Conservation (phyloP, 2,888 invertebrate genomes). For the Oscheius myriophilus region DNA sequence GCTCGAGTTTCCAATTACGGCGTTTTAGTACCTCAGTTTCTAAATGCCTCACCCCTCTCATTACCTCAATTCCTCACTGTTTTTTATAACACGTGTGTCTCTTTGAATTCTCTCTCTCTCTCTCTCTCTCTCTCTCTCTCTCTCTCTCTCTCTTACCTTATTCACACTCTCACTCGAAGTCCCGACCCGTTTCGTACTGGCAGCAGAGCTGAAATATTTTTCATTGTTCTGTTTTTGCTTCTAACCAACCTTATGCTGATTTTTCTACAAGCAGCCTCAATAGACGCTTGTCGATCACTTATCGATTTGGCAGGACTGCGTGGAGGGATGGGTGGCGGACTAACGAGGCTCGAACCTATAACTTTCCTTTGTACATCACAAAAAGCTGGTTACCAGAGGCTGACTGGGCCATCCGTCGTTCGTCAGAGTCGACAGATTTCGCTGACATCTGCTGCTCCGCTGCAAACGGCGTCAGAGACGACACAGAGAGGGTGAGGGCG, state of each 20-base stretch:
- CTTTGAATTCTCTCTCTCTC: neutral
- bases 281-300: neutral
- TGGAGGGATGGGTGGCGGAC: slow-evolving; percentile 43
- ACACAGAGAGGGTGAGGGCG: slow-evolving; percentile 45
- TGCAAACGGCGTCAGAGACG: slow-evolving; percentile 48
- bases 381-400: slow-evolving; percentile 3
- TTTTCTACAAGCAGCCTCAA: slow-evolving; percentile 15
- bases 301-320: slow-evolving; percentile 21
- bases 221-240: neutral
- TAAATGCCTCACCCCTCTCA: no score
- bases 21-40: no score
- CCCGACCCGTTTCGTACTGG: slow-evolving; percentile 36
- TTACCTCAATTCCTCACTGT: no score
- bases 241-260: slow-evolving; percentile 21
- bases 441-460: slow-evolving; percentile 29
- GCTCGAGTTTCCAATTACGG: no score
- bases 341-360: slow-evolving; percentile 43
- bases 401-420: slow-evolving; percentile 21
- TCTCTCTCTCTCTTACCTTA: neutral
- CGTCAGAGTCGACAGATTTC: slow-evolving; percentile 34
- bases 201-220: slow-evolving; percentile 28
- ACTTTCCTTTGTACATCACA: neutral
- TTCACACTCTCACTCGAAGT: slow-evolving; percentile 36
- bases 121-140: neutral
- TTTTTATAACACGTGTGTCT: no score